These are phyloP conservation scores for Hystrix brachyura DNA, from an alignment of 2,113 vertebrate species.

Conservation along the genomic window DNA sequence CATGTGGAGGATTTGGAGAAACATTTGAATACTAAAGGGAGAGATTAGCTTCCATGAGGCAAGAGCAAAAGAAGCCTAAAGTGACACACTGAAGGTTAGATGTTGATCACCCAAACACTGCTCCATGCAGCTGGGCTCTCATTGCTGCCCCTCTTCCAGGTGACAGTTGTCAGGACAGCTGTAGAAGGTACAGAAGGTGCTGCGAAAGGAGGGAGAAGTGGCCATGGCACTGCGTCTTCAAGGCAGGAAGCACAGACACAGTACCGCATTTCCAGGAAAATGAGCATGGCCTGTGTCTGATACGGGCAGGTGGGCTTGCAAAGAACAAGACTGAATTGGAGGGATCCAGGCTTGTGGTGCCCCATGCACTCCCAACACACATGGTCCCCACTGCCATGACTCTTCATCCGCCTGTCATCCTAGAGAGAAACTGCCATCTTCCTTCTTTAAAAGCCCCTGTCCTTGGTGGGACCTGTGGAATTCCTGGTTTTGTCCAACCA, in stretches of 20 bases:
- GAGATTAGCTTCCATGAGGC: neutral
- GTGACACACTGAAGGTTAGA: fast-evolving
- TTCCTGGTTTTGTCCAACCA: neutral
- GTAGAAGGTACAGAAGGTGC: neutral
- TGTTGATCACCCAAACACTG: fast-evolving
- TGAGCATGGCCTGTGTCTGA: fast-evolving
- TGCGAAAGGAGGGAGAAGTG: neutral
- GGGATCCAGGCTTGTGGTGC: fast-evolving
- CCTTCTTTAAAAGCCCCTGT: neutral
- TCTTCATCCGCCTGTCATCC: neutral
- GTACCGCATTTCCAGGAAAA: fast-evolving
- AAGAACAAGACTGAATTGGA: no score
- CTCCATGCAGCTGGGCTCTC: fast-evolving
- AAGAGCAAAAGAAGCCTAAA: neutral
- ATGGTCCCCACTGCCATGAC: neutral
- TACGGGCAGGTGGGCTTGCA: neutral
- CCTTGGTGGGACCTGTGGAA: fast-evolving
- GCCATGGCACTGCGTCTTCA: fast-evolving
- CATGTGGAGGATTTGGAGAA: neutral
- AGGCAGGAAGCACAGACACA: neutral
- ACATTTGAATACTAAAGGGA: no score
- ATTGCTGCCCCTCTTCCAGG: neutral
- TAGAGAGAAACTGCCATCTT: neutral
- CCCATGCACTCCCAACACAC: fast-evolving
- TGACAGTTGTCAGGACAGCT: neutral